These are phyloP conservation scores for Saguinus oedipus DNA, from an alignment of 2,797 vertebrate species.

Conservation along the genomic window DNA sequence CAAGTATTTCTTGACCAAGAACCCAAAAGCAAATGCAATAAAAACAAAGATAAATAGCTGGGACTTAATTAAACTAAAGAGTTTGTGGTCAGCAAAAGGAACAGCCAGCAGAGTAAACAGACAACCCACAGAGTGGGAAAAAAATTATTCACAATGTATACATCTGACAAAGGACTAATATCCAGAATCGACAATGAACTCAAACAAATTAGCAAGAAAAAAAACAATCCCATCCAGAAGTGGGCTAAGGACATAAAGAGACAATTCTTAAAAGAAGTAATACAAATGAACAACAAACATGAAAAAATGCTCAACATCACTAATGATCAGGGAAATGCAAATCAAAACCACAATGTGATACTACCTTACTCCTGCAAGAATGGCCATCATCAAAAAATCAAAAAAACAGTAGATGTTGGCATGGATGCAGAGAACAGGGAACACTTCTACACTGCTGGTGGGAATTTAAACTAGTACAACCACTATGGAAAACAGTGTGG, in stretches of 20 bases:
- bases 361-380: neutral
- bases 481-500: neutral
- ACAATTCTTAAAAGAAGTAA: neutral
- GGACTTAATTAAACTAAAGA: neutral
- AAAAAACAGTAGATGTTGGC: neutral
- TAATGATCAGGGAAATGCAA: neutral
- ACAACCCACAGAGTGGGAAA: neutral
- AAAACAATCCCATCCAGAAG: neutral
- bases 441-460: neutral
- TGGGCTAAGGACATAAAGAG: neutral
- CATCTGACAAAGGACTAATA: neutral
- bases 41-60: neutral
- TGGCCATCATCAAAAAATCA: neutral
- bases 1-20: neutral
- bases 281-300: neutral
- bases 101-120: neutral
- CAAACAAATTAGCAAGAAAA: neutral
- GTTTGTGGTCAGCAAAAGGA: neutral
- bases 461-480: neutral
- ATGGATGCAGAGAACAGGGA: neutral
- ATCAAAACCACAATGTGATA: neutral
- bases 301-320: neutral
- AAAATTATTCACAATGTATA: neutral
- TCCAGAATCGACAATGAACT: neutral
- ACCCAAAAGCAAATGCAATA: neutral